These are phyloP conservation scores for Lethrus apterus DNA, from an alignment of 1,140 invertebrate species.

Conservation along the genomic window DNA sequence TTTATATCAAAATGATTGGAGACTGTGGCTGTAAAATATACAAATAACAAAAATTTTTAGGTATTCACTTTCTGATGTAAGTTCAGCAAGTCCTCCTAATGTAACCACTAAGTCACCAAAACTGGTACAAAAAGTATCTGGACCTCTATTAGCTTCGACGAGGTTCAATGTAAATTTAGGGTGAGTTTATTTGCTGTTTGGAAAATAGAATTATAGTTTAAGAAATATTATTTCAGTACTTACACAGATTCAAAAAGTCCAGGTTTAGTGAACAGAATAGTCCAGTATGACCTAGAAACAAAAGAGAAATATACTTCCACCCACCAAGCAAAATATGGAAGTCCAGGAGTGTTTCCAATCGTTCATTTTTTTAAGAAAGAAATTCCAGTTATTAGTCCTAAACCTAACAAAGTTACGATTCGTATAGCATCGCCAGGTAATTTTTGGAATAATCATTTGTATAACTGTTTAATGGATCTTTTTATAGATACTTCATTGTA, in stretches of 20 bases:
- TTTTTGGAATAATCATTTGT: background rate
- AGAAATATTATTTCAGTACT: constrained; percentile 21
- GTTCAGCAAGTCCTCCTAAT: background rate
- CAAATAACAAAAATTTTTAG: no score
- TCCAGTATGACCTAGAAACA: constrained; percentile 39
- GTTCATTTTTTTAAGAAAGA: constrained; percentile 34
- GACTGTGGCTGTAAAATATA: no score
- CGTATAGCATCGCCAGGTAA: constrained; percentile 41
- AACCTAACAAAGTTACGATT: constrained; percentile 34
- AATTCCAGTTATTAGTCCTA: constrained; percentile 29
- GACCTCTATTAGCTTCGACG: constrained; percentile 31
- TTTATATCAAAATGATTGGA: no score
- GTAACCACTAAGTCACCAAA: constrained; percentile 14
- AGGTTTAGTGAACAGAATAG: constrained; percentile 40
- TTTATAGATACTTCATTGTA: constrained; percentile 3
- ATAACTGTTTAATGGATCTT: background rate
- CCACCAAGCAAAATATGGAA: constrained; percentile 34
- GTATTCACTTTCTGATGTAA: constrained; percentile 26
- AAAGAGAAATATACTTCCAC: constrained; percentile 21
- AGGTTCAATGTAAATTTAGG: constrained; percentile 27
- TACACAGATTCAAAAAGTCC: constrained; percentile 44
- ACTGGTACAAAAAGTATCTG: constrained; percentile 17
- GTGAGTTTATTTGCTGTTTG: constrained; percentile 15
- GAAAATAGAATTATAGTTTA: background rate
- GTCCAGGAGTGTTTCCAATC: constrained; percentile 36